Evolutionary conservation across 1,140 invertebrate species (phyloP).

Genomic region (Heliconius himera): DNA sequence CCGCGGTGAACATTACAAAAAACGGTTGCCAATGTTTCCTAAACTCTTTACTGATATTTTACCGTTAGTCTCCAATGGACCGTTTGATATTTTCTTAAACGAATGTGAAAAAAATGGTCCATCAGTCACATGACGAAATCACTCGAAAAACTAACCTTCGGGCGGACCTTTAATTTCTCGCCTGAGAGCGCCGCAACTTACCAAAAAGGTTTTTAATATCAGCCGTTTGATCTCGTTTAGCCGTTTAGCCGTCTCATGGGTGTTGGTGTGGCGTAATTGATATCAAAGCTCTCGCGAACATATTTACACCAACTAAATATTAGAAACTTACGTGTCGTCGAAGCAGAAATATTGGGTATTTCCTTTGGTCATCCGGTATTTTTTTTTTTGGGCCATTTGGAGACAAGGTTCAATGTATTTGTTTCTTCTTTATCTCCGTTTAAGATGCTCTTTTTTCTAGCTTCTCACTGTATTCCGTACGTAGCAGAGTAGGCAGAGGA

Average conservation of each 20-base stretch:
- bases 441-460: no score
- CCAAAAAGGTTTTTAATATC: constrained; percentile 57
- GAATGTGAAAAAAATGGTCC: constrained; percentile 38
- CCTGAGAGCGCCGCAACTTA: constrained; percentile 49
- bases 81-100: constrained; percentile 26
- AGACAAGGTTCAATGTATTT: no score
- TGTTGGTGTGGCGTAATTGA: constrained; percentile 38
- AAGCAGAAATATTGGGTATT: neutral
- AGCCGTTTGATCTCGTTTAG: constrained; percentile 55
- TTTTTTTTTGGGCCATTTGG: no score
- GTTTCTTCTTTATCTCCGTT: no score
- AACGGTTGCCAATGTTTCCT: neutral
- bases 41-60: constrained; percentile 10
- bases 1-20: neutral
- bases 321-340: neutral
- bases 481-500: no score
- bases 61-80: neutral
- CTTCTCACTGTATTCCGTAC: no score
- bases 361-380: neutral
- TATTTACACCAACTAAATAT: constrained; percentile 16
- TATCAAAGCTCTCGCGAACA: constrained; percentile 21
- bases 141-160: constrained; percentile 51
- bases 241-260: constrained; percentile 47
- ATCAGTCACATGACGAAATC: constrained; percentile 48
- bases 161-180: constrained; percentile 63